Percentiles rank a stretch among this genome's conserved stretches.
Evolutionary conservation across 2,113 vertebrate genomes (phyloP).

Genomic region (Tricholaema leucomelas): DNA sequence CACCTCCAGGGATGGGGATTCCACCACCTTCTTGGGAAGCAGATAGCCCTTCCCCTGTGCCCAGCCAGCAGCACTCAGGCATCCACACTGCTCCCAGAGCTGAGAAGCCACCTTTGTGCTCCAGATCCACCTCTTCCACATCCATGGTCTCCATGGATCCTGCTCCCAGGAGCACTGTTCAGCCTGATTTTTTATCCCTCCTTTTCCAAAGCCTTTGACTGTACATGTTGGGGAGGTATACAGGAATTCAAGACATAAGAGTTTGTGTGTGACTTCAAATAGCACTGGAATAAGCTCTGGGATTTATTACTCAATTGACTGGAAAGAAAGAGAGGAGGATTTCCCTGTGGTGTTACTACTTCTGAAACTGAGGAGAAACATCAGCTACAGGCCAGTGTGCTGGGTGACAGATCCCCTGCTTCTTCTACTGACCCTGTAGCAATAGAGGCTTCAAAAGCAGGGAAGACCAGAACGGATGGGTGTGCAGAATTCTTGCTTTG

Average conservation of each 20-base stretch:
- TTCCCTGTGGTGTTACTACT: neutral
- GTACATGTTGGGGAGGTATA: neutral
- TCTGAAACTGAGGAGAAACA: constrained; percentile 25
- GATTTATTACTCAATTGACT: constrained; percentile 51
- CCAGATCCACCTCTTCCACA: neutral
- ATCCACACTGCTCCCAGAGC: neutral
- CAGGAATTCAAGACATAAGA: neutral
- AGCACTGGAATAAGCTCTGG: constrained; percentile 13
- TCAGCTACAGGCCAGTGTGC: neutral
- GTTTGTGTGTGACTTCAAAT: constrained; percentile 13
- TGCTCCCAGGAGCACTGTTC: neutral
- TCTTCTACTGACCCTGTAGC: constrained; percentile 15
- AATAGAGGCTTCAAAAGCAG: constrained; percentile 26
- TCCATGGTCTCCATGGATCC: neutral
- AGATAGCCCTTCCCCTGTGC: neutral
- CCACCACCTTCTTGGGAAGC: neutral
- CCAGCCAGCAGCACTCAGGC: neutral
- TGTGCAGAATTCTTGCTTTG: constrained; percentile 44
- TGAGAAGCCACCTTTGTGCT: neutral
- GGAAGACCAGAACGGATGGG: constrained; percentile 12
- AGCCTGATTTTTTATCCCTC: neutral
- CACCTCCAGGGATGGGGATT: no score
- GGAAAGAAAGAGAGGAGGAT: neutral
- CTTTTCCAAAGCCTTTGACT: neutral
- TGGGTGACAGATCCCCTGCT: constrained; percentile 6